phyloP scores from a whole-genome alignment of 2,797 vertebrate genomes.

The Urosaurus nigricauda region DNA sequence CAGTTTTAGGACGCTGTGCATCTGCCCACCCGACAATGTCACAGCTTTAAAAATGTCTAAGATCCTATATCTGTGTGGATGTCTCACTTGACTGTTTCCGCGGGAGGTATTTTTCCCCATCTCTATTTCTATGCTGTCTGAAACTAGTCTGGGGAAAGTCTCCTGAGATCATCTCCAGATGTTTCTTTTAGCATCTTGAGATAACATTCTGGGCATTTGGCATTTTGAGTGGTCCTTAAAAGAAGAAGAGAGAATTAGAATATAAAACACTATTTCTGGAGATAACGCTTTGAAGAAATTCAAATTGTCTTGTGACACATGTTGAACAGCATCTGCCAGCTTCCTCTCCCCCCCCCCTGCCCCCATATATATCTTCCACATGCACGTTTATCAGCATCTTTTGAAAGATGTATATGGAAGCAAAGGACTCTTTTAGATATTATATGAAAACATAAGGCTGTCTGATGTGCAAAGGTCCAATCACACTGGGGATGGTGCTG shows the following conservation, averaged over 20 bases:
- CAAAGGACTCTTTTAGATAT: background rate
- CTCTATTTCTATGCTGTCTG: slow-evolving; percentile 31
- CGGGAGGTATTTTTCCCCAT: background rate
- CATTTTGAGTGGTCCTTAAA: slow-evolving; percentile 24
- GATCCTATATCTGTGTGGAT: slow-evolving; percentile 26
- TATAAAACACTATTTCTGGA: slow-evolving; percentile 43
- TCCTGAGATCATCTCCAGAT: slow-evolving; percentile 1
- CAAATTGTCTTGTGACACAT: slow-evolving; percentile 45
- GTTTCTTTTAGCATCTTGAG: background rate
- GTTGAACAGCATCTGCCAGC: slow-evolving; percentile 25
- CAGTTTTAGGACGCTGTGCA: slow-evolving; percentile 39
- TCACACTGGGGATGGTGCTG: background rate
- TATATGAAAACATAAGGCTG: background rate
- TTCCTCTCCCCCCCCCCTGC: too few species aligned
- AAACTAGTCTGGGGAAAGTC: background rate
- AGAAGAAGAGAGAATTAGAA: background rate
- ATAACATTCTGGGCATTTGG: slow-evolving; percentile 31
- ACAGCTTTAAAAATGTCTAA: slow-evolving; percentile 53
- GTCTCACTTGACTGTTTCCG: slow-evolving; percentile 15
- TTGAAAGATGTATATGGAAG: background rate
- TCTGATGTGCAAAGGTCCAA: background rate
- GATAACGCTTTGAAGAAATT: slow-evolving; percentile 47
- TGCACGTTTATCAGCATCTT: background rate
- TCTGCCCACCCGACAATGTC: slow-evolving; percentile 43
- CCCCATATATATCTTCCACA: too few species aligned